Conservation (phyloP, 2,797 vertebrate genomes). For the Psittacula echo region DNA sequence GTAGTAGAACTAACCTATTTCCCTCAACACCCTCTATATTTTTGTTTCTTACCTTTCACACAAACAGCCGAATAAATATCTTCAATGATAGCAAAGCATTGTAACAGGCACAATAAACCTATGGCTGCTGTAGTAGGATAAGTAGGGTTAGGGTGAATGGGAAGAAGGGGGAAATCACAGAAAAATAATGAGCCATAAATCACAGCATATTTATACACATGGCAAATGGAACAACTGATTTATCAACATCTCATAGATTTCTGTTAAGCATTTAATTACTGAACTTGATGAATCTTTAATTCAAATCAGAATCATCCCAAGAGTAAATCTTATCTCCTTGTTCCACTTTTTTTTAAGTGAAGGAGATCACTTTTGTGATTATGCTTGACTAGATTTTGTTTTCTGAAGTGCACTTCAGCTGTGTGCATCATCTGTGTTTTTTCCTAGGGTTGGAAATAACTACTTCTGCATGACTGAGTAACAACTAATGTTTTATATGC, state of each 20-base stretch:
- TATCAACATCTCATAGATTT: neutral
- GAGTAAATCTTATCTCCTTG: neutral
- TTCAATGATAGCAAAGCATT: conserved; percentile 37
- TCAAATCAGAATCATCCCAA: conserved; percentile 21
- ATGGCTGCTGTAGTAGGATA: conserved; percentile 48
- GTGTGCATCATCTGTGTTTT: conserved; percentile 11
- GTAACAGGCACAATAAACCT: conserved; percentile 37
- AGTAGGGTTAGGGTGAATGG: neutral
- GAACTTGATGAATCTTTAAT: conserved; percentile 9
- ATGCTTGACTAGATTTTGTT: conserved; percentile 45
- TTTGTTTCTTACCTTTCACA: conserved; percentile 31
- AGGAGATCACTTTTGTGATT: conserved; percentile 2
- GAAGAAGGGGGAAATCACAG: conserved; percentile 20
- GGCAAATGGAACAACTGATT: neutral
- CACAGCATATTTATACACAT: neutral
- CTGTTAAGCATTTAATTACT: conserved; percentile 43
- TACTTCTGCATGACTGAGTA: neutral
- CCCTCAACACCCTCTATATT: neutral
- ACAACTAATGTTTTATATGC: conserved; percentile 6
- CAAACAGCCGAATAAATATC: conserved; percentile 35
- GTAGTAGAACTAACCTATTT: conserved; percentile 46
- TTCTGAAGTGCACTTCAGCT: neutral
- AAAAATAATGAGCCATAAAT: conserved; percentile 34
- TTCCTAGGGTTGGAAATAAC: conserved; percentile 45
- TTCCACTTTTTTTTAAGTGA: conserved; percentile 1